Conservation (phyloP, 1,140 invertebrate genomes). For the Oedothorax gibbosus region DNA sequence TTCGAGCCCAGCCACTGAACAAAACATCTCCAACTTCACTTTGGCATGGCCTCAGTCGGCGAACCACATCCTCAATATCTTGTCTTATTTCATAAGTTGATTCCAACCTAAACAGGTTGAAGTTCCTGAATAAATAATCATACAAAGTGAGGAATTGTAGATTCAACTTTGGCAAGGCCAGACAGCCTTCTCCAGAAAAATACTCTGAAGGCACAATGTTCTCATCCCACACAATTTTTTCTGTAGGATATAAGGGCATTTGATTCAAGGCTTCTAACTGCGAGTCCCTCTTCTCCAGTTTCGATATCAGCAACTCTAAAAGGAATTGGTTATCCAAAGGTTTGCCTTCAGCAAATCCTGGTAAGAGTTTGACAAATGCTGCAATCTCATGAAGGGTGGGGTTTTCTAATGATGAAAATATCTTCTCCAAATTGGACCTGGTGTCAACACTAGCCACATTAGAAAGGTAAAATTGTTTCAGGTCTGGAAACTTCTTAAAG, state of each 20-base stretch:
- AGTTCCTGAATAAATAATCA: slow-evolving; percentile 97
- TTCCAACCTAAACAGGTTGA: slow-evolving; percentile 96
- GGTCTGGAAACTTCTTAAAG: slow-evolving; percentile 90
- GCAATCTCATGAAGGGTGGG: slow-evolving; percentile 87
- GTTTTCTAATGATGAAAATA: slow-evolving; percentile 84
- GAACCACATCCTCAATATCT: slow-evolving; percentile 97
- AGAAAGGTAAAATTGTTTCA: slow-evolving; percentile 87
- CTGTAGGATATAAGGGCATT: slow-evolving; percentile 98
- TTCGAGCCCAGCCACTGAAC: slow-evolving; percentile 97
- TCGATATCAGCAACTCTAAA: slow-evolving; percentile 84
- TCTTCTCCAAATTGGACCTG: slow-evolving; percentile 83
- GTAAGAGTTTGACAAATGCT: slow-evolving; percentile 86
- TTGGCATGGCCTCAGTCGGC: slow-evolving; percentile 92
- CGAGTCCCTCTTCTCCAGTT: slow-evolving; percentile 89
- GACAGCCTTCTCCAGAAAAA: slow-evolving; percentile 92
- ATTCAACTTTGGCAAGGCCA: slow-evolving; percentile 97
- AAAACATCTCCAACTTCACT: slow-evolving; percentile 87
- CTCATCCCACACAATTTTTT: slow-evolving; percentile 99
- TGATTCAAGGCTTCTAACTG: slow-evolving; percentile 96
- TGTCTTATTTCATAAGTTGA: slow-evolving; percentile 99
- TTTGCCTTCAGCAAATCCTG: slow-evolving; percentile 77
- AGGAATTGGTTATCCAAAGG: slow-evolving; percentile 83
- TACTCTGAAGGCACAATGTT: slow-evolving; percentile 98
- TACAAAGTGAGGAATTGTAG: slow-evolving; percentile 98
- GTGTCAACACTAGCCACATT: slow-evolving; percentile 96